A percentile compares a stretch with the other conserved stretches of the same genome.
phyloP scores from a whole-genome alignment of 2,113 vertebrate species.

The Crotophaga sulcirostris region DNA sequence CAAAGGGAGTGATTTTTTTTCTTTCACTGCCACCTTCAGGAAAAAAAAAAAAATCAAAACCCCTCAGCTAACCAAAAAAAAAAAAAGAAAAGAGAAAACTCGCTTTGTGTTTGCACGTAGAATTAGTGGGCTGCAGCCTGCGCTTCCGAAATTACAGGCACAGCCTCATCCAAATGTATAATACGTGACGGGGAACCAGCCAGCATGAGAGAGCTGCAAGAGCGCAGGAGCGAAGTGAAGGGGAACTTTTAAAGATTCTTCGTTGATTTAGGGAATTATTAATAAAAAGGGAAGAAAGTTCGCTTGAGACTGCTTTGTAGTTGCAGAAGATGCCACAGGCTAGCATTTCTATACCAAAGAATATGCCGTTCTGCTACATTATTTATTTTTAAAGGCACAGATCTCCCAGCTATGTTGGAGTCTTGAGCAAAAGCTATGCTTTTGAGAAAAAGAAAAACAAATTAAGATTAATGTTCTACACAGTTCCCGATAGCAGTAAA shows the following conservation, averaged over 20 bases:
- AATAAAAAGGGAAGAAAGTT: slow-evolving; percentile 57
- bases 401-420: slow-evolving; percentile 28
- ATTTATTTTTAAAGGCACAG: slow-evolving; percentile 66
- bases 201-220: neutral
- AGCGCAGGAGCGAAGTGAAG: neutral
- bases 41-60: slow-evolving; percentile 52
- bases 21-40: slow-evolving; percentile 85
- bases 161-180: neutral
- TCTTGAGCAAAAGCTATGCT: no score
- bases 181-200: rapidly evolving
- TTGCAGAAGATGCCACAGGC: neutral
- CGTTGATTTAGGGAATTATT: slow-evolving; percentile 37
- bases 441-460: slow-evolving; percentile 69
- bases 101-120: slow-evolving; percentile 3
- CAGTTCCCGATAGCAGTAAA: slow-evolving; percentile 56
- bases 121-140: neutral
- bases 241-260: slow-evolving; percentile 45
- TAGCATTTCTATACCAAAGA: neutral
- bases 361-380: slow-evolving; percentile 1
- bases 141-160: neutral
- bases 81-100: neutral
- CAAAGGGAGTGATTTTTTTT: slow-evolving; percentile 70
- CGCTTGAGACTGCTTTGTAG: neutral
- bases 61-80: neutral
- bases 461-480: slow-evolving; percentile 35